Base-by-base conservation (phyloP, 2,888 invertebrate genomes). In the Xanthia togata region DNA sequence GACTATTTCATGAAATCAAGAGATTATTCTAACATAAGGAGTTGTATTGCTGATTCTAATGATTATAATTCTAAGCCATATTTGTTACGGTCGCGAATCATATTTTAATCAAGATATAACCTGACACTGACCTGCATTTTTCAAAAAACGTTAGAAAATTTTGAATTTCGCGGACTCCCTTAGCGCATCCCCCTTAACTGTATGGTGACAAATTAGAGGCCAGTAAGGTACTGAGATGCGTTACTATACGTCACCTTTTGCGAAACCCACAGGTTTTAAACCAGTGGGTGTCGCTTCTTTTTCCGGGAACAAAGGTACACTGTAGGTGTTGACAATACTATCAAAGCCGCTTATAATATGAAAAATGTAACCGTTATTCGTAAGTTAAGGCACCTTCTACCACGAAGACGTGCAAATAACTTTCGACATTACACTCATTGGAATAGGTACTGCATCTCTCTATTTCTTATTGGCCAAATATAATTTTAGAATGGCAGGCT, bases 281-380 rank as follows among this genome's bases (percentile, higher is more conserved):
- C 31, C 31, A 31, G 31, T 31, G 31, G 31, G 31, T 31, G 31
- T 31, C 6, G n/a, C 35, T 65, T 80, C 75, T n/a, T 23, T 35
- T 73, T 55, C 14, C 31, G 17, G 5, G 14, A 62, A 82, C 65
- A 82, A 78, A 82, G 14, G 17, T 26, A 65, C 35, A 44, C 20
- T 60, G n/a, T n/a, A 55, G 8, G 20, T 62, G 76, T 82, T 65
- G 35, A 47, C 64, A 82, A 65, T 65, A n/a, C 20, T 50, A 50
- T 3, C 11, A 60, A 82, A 82, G 65, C 59, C n/a, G 60, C 60
- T 78, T 57, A 74, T 26, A 59, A 31, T 55, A 47, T 55, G n/a
- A 47, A 57, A 41, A 80, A 62, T 59, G 47, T 74, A 59, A 81
- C 55, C 31, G 38, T 41, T 50, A 73, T n/a, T n/a, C n/a, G n/a